phyloP scores from a whole-genome alignment of 2,113 vertebrate genomes.

The Anarhynchus alexandrinus region DNA sequence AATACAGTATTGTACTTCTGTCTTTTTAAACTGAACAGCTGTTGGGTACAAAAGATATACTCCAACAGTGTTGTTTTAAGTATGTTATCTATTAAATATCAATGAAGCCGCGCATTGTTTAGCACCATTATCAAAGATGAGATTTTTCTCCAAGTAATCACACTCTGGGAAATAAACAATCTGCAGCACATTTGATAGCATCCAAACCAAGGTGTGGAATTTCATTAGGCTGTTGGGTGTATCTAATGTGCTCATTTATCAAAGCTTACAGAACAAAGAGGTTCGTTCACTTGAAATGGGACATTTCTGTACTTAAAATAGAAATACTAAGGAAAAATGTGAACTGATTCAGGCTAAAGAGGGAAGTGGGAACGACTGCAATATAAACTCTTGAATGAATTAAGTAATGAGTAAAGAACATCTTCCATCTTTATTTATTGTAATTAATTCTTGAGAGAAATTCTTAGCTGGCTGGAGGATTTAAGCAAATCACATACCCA shows the following conservation, averaged over 20 bases:
- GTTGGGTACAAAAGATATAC: constrained; percentile 52
- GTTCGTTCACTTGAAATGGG: not conserved
- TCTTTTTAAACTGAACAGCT: constrained; percentile 65
- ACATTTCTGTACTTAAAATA: not conserved
- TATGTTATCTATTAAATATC: constrained; percentile 69
- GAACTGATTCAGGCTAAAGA: not conserved
- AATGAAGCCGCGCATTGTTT: constrained; percentile 50
- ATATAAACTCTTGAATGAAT: constrained; percentile 1
- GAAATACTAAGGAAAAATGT: not conserved
- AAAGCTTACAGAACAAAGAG: constrained; percentile 21
- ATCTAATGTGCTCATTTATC: constrained; percentile 52
- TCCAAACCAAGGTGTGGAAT: constrained; percentile 28
- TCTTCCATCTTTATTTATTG: not conserved
- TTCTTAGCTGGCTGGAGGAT: not conserved
- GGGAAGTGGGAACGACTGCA: not conserved
- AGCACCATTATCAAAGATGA: constrained; percentile 18
- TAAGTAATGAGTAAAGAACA: not conserved
- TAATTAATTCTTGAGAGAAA: not conserved
- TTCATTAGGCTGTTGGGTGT: constrained; percentile 39
- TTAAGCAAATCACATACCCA: not conserved
- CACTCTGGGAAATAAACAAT: constrained; percentile 56
- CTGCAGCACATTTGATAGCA: not conserved
- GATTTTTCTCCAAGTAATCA: constrained; percentile 45
- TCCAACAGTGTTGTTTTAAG: constrained; percentile 48
- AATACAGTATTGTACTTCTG: constrained; percentile 61